Conservation (phyloP, 2,797 vertebrate genomes). For the Oryzias dopingdopingensis region DNA sequence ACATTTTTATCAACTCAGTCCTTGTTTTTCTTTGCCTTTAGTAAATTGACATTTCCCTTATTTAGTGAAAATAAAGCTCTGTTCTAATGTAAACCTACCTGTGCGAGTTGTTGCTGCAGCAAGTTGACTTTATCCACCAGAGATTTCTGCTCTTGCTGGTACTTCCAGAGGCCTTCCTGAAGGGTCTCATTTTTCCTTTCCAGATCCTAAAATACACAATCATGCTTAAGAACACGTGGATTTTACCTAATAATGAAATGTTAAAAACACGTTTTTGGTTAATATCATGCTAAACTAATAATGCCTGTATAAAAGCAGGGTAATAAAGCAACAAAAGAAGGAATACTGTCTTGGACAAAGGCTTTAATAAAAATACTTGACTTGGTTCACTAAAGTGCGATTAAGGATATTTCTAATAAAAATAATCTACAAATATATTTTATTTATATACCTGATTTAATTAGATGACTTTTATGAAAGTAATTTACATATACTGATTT, state of each 20-base stretch:
- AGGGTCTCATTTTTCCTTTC: conserved; percentile 89
- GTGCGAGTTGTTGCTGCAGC: conserved; percentile 87
- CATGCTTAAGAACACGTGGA: background rate
- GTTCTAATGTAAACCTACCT: conserved; percentile 73
- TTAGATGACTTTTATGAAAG: too few species aligned
- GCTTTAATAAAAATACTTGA: too few species aligned
- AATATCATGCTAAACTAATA: background rate
- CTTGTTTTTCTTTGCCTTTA: too few species aligned
- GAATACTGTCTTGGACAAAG: too few species aligned
- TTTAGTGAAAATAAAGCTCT: too few species aligned
- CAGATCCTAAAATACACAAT: conserved; percentile 78
- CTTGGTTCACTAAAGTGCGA: too few species aligned
- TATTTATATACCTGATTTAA: too few species aligned
- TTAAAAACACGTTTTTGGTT: background rate
- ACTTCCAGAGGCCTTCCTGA: conserved; percentile 84
- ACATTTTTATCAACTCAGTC: too few species aligned
- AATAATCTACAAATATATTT: too few species aligned
- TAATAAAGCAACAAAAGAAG: background rate
- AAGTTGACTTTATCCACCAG: conserved; percentile 86
- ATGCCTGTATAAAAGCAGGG: background rate
- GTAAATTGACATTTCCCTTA: too few species aligned
- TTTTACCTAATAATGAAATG: background rate
- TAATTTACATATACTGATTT: too few species aligned
- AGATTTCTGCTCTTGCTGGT: conserved; percentile 86
- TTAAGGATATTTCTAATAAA: too few species aligned